These are phyloP conservation scores for Silurus aristotelis DNA, from an alignment of 2,797 vertebrate genomes.

Conservation along the genomic window DNA sequence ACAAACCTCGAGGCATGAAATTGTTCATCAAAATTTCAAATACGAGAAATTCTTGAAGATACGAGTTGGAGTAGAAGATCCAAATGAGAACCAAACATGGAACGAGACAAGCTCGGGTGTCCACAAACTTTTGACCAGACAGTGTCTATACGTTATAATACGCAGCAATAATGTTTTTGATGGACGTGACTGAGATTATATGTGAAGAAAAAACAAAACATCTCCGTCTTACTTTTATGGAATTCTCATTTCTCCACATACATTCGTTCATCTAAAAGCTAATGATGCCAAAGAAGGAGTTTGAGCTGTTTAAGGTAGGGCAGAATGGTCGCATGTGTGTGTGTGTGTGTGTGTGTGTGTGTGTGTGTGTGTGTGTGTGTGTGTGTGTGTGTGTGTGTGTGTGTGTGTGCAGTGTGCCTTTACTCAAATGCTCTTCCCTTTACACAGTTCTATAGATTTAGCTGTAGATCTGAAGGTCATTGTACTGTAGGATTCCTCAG, in stretches of 20 bases:
- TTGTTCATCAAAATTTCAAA: no score
- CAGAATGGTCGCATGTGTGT: slow-evolving; percentile 43
- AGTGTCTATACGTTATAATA: no score
- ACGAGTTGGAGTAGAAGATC: no score
- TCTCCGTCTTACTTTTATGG: background rate
- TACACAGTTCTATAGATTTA: background rate
- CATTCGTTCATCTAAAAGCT: slow-evolving; percentile 76
- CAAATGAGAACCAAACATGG: no score
- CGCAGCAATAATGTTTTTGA: no score
- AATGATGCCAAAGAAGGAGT: slow-evolving; percentile 99
- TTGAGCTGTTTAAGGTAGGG: slow-evolving; percentile 98
- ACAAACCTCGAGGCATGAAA: no score
- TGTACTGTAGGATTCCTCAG: background rate
- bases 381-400: slow-evolving; percentile 23
- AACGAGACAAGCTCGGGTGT: no score
- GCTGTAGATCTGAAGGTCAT: background rate
- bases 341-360: slow-evolving; percentile 23
- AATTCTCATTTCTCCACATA: slow-evolving; percentile 20
- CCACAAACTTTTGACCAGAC: no score
- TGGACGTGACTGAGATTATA: no score
- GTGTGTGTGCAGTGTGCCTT: background rate
- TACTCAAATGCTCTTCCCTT: background rate
- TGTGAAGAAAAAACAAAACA: no score
- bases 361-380: slow-evolving; percentile 21
- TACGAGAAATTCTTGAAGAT: no score